These are phyloP conservation scores for Diglossa cyanea DNA, from an alignment of 2,797 vertebrate species.

Conservation along the genomic window DNA sequence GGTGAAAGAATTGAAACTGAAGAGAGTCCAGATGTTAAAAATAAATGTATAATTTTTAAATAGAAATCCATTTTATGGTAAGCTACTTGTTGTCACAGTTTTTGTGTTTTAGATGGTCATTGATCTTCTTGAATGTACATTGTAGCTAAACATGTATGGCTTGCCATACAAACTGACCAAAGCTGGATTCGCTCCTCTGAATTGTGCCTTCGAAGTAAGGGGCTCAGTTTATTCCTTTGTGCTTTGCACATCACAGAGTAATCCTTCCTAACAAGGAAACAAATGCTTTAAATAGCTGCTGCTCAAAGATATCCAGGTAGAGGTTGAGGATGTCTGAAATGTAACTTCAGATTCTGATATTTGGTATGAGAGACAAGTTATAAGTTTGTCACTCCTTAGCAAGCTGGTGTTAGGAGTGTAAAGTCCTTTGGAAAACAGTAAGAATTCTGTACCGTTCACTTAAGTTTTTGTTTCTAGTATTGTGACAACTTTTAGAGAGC, in stretches of 20 bases:
- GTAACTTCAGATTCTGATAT: background rate
- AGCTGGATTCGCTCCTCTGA: slow-evolving; percentile 59
- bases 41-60: background rate
- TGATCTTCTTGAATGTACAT: slow-evolving; percentile 60
- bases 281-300: slow-evolving; percentile 4
- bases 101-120: slow-evolving; percentile 61
- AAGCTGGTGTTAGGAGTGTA: background rate
- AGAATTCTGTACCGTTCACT: background rate
- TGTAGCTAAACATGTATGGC: slow-evolving; percentile 60
- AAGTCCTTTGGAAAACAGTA: background rate
- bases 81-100: slow-evolving; percentile 30
- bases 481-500: background rate
- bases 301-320: background rate
- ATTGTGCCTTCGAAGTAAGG: slow-evolving; percentile 55
- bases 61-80: slow-evolving; percentile 5
- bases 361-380: background rate
- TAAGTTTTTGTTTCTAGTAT: background rate
- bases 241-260: slow-evolving; percentile 38
- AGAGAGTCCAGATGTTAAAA: slow-evolving; percentile 4
- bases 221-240: slow-evolving; percentile 54
- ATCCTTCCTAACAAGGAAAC: slow-evolving; percentile 19
- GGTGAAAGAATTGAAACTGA: background rate
- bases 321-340: background rate
- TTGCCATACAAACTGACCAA: slow-evolving; percentile 57
- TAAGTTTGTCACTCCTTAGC: background rate